Percentiles rank a stretch among this genome's conserved stretches.
Evolutionary conservation across 92 coral and sea anemone species (phyloP).

Genomic region (Pocillopora grandis): DNA sequence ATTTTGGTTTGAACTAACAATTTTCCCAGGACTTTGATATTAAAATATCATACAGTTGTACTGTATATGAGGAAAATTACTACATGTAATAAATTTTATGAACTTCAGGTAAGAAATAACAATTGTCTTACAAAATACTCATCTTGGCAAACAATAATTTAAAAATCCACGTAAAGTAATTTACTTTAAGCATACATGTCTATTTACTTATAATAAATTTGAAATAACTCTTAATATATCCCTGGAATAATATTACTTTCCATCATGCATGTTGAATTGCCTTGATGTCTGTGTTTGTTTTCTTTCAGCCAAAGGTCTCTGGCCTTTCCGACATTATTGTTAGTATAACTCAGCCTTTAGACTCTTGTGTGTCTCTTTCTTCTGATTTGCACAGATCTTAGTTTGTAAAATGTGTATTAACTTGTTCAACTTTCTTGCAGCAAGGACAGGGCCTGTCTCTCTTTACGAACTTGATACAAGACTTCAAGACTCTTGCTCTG

Average conservation of each 20-base stretch:
- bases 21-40: no score
- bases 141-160: no score
- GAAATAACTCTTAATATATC: no score
- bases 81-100: no score
- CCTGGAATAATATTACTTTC: not conserved
- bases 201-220: no score
- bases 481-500: slow-evolving; percentile 96
- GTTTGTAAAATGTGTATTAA: slow-evolving; percentile 21
- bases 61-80: no score
- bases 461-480: slow-evolving; percentile 93
- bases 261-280: slow-evolving; percentile 31
- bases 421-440: slow-evolving; percentile 45
- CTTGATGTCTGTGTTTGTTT: slow-evolving; percentile 18
- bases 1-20: no score
- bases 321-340: slow-evolving; percentile 43
- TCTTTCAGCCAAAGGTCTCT: slow-evolving; percentile 50
- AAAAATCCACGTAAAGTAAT: no score
- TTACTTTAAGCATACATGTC: no score
- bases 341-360: slow-evolving; percentile 20
- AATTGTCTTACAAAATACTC: no score
- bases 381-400: not conserved
- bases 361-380: slow-evolving; percentile 13
- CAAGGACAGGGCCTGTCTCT: slow-evolving; percentile 85
- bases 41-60: no score
- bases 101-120: no score